These are phyloP conservation scores for Thereuonema tuberculata DNA, from an alignment of 1,140 invertebrate species.

Conservation along the genomic window DNA sequence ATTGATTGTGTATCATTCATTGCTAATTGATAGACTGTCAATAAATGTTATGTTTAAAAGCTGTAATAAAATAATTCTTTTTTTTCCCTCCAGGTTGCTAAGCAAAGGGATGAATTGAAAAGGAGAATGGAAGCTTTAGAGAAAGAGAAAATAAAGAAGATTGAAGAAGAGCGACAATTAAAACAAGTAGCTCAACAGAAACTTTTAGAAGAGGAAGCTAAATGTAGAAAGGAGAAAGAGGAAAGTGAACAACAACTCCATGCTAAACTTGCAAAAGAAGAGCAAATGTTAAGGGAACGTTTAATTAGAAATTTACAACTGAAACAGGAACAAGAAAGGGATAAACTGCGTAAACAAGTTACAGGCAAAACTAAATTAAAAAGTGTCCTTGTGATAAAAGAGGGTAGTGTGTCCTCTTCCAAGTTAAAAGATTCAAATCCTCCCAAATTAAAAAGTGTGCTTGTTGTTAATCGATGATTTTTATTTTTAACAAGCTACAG, in stretches of 20 bases:
- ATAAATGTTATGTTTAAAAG: background rate
- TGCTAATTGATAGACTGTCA: background rate
- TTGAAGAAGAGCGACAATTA: conserved; percentile 27
- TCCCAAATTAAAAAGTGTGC: background rate
- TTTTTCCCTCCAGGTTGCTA: background rate
- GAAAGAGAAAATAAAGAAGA: conserved; percentile 31
- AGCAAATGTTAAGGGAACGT: conserved; percentile 3
- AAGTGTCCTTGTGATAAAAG: conserved; percentile 9
- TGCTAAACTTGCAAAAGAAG: conserved; percentile 11
- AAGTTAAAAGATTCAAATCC: background rate
- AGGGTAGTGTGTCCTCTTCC: background rate
- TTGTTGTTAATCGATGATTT: too few species aligned
- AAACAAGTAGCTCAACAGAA: conserved; percentile 9
- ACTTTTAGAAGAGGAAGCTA: background rate
- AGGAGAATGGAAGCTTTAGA: conserved; percentile 17
- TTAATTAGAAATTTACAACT: conserved; percentile 12
- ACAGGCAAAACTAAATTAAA: conserved; percentile 15
- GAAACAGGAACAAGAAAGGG: conserved; percentile 18
- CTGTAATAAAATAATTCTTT: background rate
- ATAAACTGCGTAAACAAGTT: conserved; percentile 11
- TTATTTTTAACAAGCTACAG: too few species aligned
- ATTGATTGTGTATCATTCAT: background rate
- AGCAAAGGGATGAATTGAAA: conserved; percentile 23
- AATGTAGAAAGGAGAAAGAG: conserved; percentile 6
- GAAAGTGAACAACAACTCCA: conserved; percentile 2